phyloP scores from a whole-genome alignment of 2,113 vertebrate species.

The Clinocottus analis region DNA sequence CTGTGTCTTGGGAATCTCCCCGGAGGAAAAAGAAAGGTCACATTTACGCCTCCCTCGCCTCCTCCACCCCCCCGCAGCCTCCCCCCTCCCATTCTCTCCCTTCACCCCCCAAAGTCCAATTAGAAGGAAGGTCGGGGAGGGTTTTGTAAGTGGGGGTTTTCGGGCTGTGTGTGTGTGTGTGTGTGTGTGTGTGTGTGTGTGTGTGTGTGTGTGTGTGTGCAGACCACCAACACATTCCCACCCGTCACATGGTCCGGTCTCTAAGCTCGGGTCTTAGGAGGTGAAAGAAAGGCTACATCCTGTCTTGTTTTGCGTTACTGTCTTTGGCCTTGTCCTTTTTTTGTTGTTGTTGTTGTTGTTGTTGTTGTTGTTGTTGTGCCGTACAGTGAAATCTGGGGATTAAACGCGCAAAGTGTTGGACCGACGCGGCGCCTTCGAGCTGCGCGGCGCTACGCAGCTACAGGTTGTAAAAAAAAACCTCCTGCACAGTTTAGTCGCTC shows the following conservation, averaged over 20 bases:
- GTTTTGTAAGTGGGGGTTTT: slow-evolving; percentile 72
- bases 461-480: slow-evolving; percentile 29
- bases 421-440: slow-evolving; percentile 25
- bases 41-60: slow-evolving; percentile 61
- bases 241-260: slow-evolving; percentile 67
- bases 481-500: slow-evolving; percentile 14
- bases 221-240: slow-evolving; percentile 83
- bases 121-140: slow-evolving; percentile 78
- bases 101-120: slow-evolving; percentile 78
- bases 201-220: slow-evolving; percentile 8
- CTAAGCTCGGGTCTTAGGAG: slow-evolving; percentile 58
- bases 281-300: slow-evolving; percentile 70
- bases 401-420: slow-evolving; percentile 48
- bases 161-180: background rate
- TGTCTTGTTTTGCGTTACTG: slow-evolving; percentile 57
- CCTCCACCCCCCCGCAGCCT: slow-evolving; percentile 25
- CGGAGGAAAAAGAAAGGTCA: slow-evolving; percentile 61
- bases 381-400: slow-evolving; percentile 39
- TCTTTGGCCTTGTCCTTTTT: slow-evolving; percentile 40
- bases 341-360: no score
- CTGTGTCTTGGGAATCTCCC: slow-evolving; percentile 77
- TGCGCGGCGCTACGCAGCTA: slow-evolving; percentile 26
- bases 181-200: no score
- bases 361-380: no score
- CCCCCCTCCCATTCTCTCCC: slow-evolving; percentile 52